These are phyloP conservation scores for Ramphastos sulfuratus DNA, from an alignment of 2,113 vertebrate species.

Conservation along the genomic window DNA sequence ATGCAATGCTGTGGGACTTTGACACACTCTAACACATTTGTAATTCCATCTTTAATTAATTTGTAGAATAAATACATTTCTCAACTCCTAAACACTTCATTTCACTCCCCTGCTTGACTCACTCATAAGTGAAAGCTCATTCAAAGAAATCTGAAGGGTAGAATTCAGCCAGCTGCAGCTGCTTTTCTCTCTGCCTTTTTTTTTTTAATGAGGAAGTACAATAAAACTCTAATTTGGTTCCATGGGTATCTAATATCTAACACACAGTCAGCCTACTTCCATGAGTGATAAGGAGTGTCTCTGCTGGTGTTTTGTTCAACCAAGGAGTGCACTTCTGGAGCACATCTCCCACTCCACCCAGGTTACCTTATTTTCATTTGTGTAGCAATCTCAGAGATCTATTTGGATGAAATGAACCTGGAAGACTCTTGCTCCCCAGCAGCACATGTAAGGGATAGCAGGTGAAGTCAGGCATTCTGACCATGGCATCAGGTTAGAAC, in stretches of 20 bases:
- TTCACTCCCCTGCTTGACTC: not conserved
- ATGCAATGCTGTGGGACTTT: not conserved
- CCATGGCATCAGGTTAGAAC: not conserved
- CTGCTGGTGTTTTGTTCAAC: not conserved
- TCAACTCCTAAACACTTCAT: constrained; percentile 3
- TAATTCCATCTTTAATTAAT: constrained; percentile 40
- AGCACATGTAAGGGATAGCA: not conserved
- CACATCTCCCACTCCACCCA: not conserved
- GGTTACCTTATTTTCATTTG: not conserved
- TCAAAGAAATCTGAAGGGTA: constrained; percentile 2
- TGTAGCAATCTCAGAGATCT: not conserved
- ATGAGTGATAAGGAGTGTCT: not conserved
- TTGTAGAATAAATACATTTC: constrained; percentile 11
- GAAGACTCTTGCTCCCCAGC: not conserved
- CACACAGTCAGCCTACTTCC: not conserved
- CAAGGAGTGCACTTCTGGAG: not conserved
- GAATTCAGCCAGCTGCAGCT: not conserved
- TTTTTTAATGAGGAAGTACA: not conserved
- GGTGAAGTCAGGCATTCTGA: not conserved
- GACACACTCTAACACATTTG: not conserved
- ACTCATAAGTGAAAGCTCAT: not conserved
- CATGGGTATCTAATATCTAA: not conserved
- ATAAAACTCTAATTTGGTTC: not conserved
- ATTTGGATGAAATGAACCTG: not conserved
- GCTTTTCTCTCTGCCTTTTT: not conserved